Base-by-base conservation (phyloP, 2,113 vertebrate genomes). In the Chaetodon auriga region DNA sequence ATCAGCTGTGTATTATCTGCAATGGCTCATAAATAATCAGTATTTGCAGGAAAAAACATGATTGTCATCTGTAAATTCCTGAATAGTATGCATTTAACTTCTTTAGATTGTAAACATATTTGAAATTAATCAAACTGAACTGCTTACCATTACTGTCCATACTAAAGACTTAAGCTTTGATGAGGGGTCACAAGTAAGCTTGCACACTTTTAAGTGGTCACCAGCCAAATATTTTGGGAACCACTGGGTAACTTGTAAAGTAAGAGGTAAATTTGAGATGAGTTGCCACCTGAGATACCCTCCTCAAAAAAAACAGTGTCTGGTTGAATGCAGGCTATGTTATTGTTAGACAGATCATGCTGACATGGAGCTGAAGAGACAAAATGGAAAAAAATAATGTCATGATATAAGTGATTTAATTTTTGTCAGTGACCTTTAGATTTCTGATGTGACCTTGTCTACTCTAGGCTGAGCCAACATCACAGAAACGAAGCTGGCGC, bases 401-500 rank as follows among this genome's bases (percentile, higher is more conserved):
- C 30, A 30, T 30, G 30, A 30, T 30, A 30, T 1, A 2, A 30
- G 30, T 30, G 30, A 30, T 30, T 30, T 30, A 30, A 30, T 30
- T 3, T 30, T 30, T 30, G 30, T 70, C 7, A 51, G 8, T 41
- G 19, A 30, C 16, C 2, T 54, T 48, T n/a, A 15, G 1, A 76
- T 55, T 62, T 76, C 45, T 45, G 0, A 35, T 81, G 13, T 68
- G 11, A 55, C 65, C 38, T 45, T 16, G 4, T 80, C 11, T 30
- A 16, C 12, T 57, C 10, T 35, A 99, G 98, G 95, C 95, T 25
- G 94, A 95, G 80, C 79, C 82, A 68, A 97, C 96, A 3, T 97
- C 93, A 75, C 97, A 96, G 0, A 95, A 94, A 89, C 96, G 95
- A 85, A 97, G 96, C 54, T 95, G 94, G 87, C 93, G 92, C 61